Conservation (phyloP, 2,113 vertebrate genomes). For the Campylomormyrus tamandua region DNA sequence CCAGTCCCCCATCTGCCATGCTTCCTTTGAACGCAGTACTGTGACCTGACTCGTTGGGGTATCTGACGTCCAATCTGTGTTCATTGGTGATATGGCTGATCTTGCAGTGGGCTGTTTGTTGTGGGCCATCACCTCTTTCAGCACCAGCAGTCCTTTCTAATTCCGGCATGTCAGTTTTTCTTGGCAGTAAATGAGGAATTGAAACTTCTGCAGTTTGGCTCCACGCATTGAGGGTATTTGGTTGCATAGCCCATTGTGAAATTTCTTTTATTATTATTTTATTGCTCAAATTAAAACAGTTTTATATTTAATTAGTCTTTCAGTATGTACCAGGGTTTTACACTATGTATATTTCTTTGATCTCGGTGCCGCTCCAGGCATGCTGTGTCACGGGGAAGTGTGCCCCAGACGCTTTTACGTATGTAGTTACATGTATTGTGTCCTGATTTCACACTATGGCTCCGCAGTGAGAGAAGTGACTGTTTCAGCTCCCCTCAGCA, state of each 20-base stretch:
- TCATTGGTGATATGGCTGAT: background rate
- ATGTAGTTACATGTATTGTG: background rate
- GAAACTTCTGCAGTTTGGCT: background rate
- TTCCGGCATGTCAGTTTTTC: background rate
- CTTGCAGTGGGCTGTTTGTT: background rate
- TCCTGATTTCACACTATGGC: background rate
- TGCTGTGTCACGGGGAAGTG: background rate
- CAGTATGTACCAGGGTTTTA: background rate
- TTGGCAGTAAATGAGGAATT: background rate
- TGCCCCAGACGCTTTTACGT: background rate
- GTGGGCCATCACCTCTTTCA: background rate
- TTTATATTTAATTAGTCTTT: background rate
- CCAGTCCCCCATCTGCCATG: background rate
- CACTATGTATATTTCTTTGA: background rate
- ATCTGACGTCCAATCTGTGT: background rate
- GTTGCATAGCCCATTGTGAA: background rate
- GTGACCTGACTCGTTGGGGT: background rate
- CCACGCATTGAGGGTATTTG: background rate
- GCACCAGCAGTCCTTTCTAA: background rate
- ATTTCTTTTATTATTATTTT: background rate
- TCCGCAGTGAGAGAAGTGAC: background rate
- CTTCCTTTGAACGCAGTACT: background rate
- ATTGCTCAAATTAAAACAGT: background rate
- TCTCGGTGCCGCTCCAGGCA: background rate
- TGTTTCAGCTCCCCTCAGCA: background rate